Base-by-base conservation (phyloP, 1,140 invertebrate genomes). In the Plutomurus gul region DNA sequence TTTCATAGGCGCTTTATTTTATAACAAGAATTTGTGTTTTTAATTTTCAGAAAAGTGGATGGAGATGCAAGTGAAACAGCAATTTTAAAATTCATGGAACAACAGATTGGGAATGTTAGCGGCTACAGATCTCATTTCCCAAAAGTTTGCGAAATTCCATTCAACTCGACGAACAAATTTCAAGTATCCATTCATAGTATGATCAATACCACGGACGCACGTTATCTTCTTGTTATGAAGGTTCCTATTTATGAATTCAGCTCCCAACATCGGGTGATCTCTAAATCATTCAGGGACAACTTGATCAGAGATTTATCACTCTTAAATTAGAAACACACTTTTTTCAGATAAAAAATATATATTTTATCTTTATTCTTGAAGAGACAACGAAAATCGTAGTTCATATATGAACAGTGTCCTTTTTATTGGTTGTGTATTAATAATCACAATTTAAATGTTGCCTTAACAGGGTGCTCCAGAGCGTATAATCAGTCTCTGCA, bases 1-100 rank as follows among this genome's bases (percentile, higher is more conserved):
- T n/a, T n/a, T 40, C 7, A 40, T 27, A 71, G 6, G 16, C 16
- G 46, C 4, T 18, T 75, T 30, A 5, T 4, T 37, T 27, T 46
- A 47, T 11, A 20, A 18, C 30, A 8, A 13, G 4, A 16, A 4
- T 49, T 75, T 30, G 18, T 79, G 16, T 56, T 46, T 49, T 8
- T n/a, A 6, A 49, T 10, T 22, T 83, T 5, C 22, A 40, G 77
- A 6, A n/a, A 43, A 25, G 81, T 93, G 5, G 90, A 90, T 73
- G 93, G 94, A 4, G 93, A 94, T 86, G 94, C 93, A 4, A 93
- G 92, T 0, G 94, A 95, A 85, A 90, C 91, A 22, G 94, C 93
- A n/a, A 90, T 95, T 20, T 86, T 95, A 11, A 93, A 92, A 85
- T 95, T 92, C 84, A 91, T 92, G 40, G 93, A 94, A 84, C 85